A percentile compares a stretch with the other conserved stretches of the same genome.
Conservation (phyloP, 2,113 vertebrate genomes). For the Zingel zingel region DNA sequence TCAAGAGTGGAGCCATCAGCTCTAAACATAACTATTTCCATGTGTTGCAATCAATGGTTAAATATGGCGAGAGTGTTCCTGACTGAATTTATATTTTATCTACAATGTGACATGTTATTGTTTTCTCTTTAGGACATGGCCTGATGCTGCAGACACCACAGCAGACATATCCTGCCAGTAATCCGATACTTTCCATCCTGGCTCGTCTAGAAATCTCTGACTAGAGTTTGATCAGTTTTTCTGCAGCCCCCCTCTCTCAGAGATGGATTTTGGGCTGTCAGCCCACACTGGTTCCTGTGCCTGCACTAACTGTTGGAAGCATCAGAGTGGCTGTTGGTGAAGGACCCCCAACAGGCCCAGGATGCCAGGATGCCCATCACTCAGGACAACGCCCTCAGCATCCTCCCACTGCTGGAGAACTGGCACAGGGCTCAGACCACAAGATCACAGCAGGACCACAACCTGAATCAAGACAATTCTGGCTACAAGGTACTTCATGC, state of each 20-base stretch:
- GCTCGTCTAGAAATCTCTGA: slow-evolving; percentile 52
- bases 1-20: too few species aligned
- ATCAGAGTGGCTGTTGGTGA: slow-evolving; percentile 31
- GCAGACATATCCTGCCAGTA: slow-evolving; percentile 4
- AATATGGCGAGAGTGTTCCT: too few species aligned
- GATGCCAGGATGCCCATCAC: slow-evolving; percentile 96
- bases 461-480: slow-evolving; percentile 38
- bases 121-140: slow-evolving; percentile 30
- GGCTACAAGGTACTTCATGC: slow-evolving; percentile 30
- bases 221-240: slow-evolving; percentile 44
- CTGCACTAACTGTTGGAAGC: not conserved
- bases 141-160: slow-evolving; percentile 30
- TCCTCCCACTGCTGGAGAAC: slow-evolving; percentile 90
- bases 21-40: too few species aligned
- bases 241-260: not conserved
- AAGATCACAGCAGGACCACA: slow-evolving; percentile 63
- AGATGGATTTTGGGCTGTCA: slow-evolving; percentile 35
- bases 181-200: slow-evolving; percentile 25
- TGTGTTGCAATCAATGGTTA: too few species aligned
- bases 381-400: slow-evolving; percentile 92
- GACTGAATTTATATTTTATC: not conserved
- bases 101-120: not conserved
- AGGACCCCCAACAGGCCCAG: slow-evolving; percentile 56
- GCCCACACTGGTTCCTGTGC: slow-evolving; percentile 19
- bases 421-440: slow-evolving; percentile 84